phyloP scores from a whole-genome alignment of 2,797 vertebrate species.

The Sebastes flavidus region DNA sequence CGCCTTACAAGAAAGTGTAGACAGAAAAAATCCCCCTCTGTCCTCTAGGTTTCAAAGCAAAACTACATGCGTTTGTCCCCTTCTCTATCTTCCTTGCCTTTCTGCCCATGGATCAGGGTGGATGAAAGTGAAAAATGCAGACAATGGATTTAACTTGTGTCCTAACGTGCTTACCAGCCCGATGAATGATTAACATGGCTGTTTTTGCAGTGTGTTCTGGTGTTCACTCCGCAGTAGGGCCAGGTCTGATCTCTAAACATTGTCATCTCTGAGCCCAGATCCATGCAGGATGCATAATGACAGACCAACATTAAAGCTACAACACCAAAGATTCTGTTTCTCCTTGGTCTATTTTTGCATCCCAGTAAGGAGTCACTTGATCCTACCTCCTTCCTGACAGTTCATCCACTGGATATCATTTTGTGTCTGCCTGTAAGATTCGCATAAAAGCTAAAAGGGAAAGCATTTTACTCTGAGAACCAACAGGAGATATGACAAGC shows the following conservation, averaged over 20 bases:
- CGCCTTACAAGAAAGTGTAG: conserved; percentile 56
- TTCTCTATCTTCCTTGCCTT: conserved; percentile 7
- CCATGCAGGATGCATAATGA: conserved; percentile 53
- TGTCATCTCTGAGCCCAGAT: conserved; percentile 53
- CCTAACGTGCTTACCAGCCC: conserved; percentile 31
- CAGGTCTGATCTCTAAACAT: conserved; percentile 59
- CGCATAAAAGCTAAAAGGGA: conserved; percentile 64
- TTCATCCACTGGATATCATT: conserved; percentile 68
- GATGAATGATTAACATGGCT: conserved; percentile 53
- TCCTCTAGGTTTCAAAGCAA: conserved; percentile 64
- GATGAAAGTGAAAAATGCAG: conserved; percentile 52
- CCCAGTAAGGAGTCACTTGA: conserved; percentile 73
- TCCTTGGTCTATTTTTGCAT: conserved; percentile 75
- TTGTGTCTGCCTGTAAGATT: conserved; percentile 66
- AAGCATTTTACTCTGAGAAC: conserved; percentile 48
- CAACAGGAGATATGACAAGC: conserved; percentile 66
- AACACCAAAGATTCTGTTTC: conserved; percentile 61
- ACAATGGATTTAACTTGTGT: conserved; percentile 57
- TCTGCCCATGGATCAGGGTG: conserved; percentile 25
- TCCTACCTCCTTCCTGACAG: conserved; percentile 71
- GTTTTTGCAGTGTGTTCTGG: conserved; percentile 36
- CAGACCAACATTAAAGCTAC: conserved; percentile 64
- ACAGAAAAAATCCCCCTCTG: conserved; percentile 55
- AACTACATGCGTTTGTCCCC: conserved; percentile 26
- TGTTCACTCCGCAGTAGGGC: conserved; percentile 30